Evolutionary conservation across 2,888 invertebrate genomes (phyloP).

Genomic region (Platerodrilus igneus): DNA sequence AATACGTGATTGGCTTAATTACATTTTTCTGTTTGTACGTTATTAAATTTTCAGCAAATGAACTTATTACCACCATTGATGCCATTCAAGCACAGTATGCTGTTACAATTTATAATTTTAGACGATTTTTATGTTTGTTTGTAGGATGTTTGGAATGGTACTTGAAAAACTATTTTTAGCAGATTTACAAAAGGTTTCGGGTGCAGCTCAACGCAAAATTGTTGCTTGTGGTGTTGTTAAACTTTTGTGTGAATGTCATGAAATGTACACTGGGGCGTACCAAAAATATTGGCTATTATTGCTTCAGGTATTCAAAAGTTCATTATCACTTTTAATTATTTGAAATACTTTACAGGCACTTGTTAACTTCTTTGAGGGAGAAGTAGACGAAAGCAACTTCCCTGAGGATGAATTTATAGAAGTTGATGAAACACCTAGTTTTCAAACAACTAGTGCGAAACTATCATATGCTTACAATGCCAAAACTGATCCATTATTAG

Average conservation of each 20-base stretch:
- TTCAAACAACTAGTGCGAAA: conserved; percentile 84
- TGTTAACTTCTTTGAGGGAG: conserved; percentile 83
- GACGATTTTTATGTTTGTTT: conserved; percentile 22
- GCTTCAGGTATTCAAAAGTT: conserved; percentile 51
- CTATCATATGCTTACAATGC: conserved; percentile 77
- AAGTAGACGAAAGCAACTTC: conserved; percentile 70
- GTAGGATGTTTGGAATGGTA: conserved; percentile 93
- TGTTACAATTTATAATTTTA: conserved; percentile 26
- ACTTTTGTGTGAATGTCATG: conserved; percentile 72
- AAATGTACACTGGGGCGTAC: conserved; percentile 65
- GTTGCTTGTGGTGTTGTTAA: conserved; percentile 86
- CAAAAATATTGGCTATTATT: conserved; percentile 57
- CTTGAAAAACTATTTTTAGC: conserved; percentile 81
- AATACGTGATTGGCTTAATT: conserved; percentile 85
- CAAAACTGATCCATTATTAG: conserved; percentile 69
- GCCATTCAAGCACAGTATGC: conserved; percentile 80
- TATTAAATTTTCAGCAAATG: conserved; percentile 71
- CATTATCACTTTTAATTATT: conserved; percentile 4
- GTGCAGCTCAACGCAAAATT: conserved; percentile 79
- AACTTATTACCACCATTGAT: conserved; percentile 74
- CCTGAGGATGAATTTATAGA: conserved; percentile 88
- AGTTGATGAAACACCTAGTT: conserved; percentile 80
- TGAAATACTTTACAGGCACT: conserved; percentile 60
- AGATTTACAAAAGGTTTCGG: conserved; percentile 83
- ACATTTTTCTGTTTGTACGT: conserved; percentile 87